Evolutionary conservation across 2,888 invertebrate species (phyloP).

Genomic region (Chalcosyrphus nemorum): DNA sequence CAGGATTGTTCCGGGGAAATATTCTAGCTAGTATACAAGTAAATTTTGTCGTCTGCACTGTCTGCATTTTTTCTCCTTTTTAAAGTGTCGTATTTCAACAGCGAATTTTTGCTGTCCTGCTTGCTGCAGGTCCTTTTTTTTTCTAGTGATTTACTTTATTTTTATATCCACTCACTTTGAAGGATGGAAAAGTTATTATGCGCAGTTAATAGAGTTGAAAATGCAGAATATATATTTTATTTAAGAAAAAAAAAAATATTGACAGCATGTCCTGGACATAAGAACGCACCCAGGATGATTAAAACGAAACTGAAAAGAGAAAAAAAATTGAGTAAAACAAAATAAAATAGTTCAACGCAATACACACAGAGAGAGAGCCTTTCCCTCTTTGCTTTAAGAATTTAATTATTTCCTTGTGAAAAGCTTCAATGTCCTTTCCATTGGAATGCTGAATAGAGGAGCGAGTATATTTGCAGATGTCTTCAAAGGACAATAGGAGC

Average conservation of each 20-base stretch:
- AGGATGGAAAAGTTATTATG: slow-evolving; percentile 47
- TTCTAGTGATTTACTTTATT: background rate
- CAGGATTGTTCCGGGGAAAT: slow-evolving; percentile 62
- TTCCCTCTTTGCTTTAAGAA: slow-evolving; percentile 60
- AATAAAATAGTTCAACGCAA: background rate
- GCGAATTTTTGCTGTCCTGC: slow-evolving; percentile 38
- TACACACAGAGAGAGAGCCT: background rate
- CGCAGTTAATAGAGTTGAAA: slow-evolving; percentile 62
- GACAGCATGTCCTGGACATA: slow-evolving; percentile 64
- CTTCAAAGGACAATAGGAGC: slow-evolving; percentile 63
- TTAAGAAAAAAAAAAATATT: slow-evolving; percentile 56
- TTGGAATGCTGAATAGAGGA: slow-evolving; percentile 48
- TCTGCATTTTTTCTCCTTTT: slow-evolving; percentile 22
- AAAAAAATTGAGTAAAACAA: background rate
- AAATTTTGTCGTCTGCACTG: slow-evolving; percentile 7
- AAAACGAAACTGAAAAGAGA: slow-evolving; percentile 39
- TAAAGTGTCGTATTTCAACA: slow-evolving; percentile 52
- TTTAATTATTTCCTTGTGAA: slow-evolving; percentile 70
- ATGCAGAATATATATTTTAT: slow-evolving; percentile 34
- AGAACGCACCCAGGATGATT: slow-evolving; percentile 38
- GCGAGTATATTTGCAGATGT: slow-evolving; percentile 66
- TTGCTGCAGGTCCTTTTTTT: slow-evolving; percentile 34
- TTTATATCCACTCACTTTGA: background rate
- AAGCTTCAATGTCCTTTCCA: slow-evolving; percentile 56
- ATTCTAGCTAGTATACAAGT: slow-evolving; percentile 42